Conservation (phyloP, 2,797 vertebrate genomes). For the Danionella dracula region DNA sequence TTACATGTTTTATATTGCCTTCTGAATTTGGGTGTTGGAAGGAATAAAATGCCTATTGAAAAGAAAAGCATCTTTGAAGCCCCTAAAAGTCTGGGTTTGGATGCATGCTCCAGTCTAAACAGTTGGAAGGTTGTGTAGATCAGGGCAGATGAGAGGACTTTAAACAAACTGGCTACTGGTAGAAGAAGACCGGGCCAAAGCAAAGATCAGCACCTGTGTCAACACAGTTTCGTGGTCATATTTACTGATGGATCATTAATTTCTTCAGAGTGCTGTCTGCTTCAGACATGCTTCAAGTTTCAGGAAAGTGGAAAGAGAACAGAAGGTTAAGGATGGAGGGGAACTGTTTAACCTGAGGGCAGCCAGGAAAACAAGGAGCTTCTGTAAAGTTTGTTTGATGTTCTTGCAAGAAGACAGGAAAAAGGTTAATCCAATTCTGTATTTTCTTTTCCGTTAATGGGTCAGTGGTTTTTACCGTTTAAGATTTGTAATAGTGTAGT, state of each 20-base stretch:
- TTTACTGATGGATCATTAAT: constrained; percentile 38
- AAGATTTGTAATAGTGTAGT: too few species aligned
- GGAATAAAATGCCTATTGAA: too few species aligned
- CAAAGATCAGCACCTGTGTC: constrained; percentile 45
- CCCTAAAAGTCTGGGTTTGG: too few species aligned
- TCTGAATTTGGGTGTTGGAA: too few species aligned
- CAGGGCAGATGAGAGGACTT: constrained; percentile 26
- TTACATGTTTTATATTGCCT: not conserved
- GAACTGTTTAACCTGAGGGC: constrained; percentile 41
- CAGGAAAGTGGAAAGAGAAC: constrained; percentile 43
- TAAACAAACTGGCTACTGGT: constrained; percentile 30
- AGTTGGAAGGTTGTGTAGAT: constrained; percentile 7
- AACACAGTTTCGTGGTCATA: constrained; percentile 34
- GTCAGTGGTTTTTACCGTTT: too few species aligned
- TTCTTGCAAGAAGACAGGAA: constrained; percentile 6
- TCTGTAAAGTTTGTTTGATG: constrained; percentile 26
- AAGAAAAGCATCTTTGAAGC: too few species aligned
- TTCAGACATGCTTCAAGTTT: constrained; percentile 28
- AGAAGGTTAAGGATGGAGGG: constrained; percentile 29
- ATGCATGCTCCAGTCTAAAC: not conserved
- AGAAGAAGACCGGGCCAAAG: constrained; percentile 15
- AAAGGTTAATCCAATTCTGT: constrained; percentile 3
- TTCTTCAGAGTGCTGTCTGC: constrained; percentile 24
- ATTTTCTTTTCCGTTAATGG: too few species aligned
- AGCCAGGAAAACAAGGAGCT: constrained; percentile 31